Conservation (phyloP, 2,888 invertebrate species). For the Netelia virgata region DNA sequence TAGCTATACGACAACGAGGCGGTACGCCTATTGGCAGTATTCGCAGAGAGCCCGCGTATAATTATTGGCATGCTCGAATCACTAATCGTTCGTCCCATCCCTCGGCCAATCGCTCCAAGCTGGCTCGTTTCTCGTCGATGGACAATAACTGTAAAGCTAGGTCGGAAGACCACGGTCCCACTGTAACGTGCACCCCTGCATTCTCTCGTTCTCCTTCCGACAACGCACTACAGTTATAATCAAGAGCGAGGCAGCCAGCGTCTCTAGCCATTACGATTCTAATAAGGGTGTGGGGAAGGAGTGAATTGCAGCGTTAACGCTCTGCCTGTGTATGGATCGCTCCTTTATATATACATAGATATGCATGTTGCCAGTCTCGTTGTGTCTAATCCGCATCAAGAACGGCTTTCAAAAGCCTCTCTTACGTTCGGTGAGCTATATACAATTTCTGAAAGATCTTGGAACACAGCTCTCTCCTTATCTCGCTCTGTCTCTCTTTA, state of each 20-base stretch:
- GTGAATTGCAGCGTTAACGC: constrained; percentile 42
- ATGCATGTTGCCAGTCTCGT: constrained; percentile 19
- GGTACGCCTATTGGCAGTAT: constrained; percentile 9
- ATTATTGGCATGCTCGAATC: constrained; percentile 30
- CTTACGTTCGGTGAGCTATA: constrained; percentile 8
- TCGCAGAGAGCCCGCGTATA: constrained; percentile 5
- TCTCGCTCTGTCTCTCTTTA: not conserved
- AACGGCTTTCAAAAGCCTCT: constrained; percentile 19
- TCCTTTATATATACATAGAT: not conserved
- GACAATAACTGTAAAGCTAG: constrained; percentile 14
- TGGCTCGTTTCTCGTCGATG: not conserved
- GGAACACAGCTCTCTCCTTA: not conserved
- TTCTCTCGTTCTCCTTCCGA: constrained; percentile 42
- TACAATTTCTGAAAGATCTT: constrained; percentile 53
- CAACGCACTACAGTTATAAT: constrained; percentile 6
- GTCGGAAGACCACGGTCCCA: not conserved
- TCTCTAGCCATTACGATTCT: constrained; percentile 44
- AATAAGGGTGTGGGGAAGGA: constrained; percentile 40
- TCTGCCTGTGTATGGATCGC: constrained; percentile 2
- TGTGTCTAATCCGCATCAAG: constrained; percentile 30
- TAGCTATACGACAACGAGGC: constrained; percentile 27
- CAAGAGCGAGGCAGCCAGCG: not conserved
- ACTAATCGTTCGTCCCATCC: not conserved
- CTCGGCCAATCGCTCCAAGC: constrained; percentile 16
- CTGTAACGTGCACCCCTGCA: not conserved